A percentile compares a stretch with the other conserved stretches of the same genome.
Conservation (phyloP, 2,888 invertebrate genomes). For the Tenthredo amoena region DNA sequence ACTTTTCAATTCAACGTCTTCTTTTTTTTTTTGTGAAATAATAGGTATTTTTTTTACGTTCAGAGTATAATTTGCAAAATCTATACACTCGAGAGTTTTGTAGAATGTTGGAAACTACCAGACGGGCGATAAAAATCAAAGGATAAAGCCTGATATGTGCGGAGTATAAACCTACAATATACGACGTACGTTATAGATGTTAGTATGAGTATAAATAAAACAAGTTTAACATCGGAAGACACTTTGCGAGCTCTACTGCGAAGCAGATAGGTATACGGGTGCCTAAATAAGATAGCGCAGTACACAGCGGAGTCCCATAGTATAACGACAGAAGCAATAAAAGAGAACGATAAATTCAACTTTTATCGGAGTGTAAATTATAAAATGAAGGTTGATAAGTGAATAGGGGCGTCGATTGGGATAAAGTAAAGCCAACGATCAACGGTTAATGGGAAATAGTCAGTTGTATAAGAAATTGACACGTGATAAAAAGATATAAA, state of each 20-base stretch:
- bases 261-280: background rate
- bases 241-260: background rate
- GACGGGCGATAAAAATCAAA: conserved; percentile 6
- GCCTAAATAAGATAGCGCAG: conserved; percentile 23
- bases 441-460: background rate
- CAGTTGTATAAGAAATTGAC: background rate
- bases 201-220: conserved; percentile 11
- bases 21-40: background rate
- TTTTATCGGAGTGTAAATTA: conserved; percentile 34
- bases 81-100: no score
- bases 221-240: conserved; percentile 32
- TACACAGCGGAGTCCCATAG: background rate
- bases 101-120: background rate
- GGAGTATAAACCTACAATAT: background rate
- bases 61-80: background rate
- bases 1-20: background rate
- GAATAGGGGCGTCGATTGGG: conserved; percentile 13
- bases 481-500: background rate
- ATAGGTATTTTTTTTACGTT: background rate
- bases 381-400: conserved; percentile 33
- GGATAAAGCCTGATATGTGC: background rate
- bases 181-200: background rate
- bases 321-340: conserved; percentile 12
- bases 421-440: conserved; percentile 21
- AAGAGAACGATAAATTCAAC: conserved; percentile 35